Evolutionary conservation across 2,888 invertebrate species (phyloP), one percentile per base, ranked within the genome.

Genomic region (Cerceris ruficornis): DNA sequence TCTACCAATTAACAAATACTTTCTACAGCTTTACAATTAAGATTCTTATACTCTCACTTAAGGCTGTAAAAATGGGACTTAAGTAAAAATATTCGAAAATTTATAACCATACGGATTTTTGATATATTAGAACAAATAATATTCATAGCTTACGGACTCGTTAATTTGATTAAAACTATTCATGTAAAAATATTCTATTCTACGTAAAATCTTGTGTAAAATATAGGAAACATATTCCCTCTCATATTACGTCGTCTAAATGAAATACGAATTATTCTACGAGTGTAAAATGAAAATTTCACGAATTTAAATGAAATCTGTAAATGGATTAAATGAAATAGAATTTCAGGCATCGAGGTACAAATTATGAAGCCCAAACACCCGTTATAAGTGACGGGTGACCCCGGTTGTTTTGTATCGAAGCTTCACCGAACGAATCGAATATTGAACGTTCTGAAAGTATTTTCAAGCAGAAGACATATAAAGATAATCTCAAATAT

Each of bases 351-450:
- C 28, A 28, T 28, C 28, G 28, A 28, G 28, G 28, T 50, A 11
- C 7, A 5, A 50, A 50, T 11, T 39, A 57, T 8, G 61, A 50
- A 60, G 69, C 9, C 15, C 50, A 75, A 77, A 70, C 55, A 80
- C 69, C 68, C 81, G 81, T 82, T 84, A 80, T 43, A 77, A 72
- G 39, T 64, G 69, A 64, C 69, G 77, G 79, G 78, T 86, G 84
- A 86, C 87, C 87, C 85, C 84, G 84, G 78, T 86, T 86, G 86
- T 86, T 88, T 85, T 86, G 86, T 57, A 79, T 66, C 66, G 13
- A 67, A 75, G 75, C 72, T 62, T 59, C 62, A 82, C 76, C 75
- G 83, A 69, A 79, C 57, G 60, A 66, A 79, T 76, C 58, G 66
- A 55, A 65, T 61, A 65, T 52, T 75, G 61, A 64, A 77, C 67